phyloP scores from a whole-genome alignment of 1,140 invertebrate species.

The Anoplophora glabripennis region DNA sequence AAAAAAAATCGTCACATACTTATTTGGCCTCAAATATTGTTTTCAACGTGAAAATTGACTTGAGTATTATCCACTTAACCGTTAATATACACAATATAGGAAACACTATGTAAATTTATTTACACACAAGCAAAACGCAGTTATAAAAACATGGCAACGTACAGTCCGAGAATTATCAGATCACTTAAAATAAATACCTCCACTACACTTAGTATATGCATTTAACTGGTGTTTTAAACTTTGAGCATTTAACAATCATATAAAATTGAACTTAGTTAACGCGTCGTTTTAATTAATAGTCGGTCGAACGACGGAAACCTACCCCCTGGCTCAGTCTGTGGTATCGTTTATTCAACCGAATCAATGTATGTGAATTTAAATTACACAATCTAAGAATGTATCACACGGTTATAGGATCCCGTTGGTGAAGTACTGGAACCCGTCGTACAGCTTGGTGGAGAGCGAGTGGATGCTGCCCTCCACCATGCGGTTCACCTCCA shows the following conservation, averaged over 20 bases:
- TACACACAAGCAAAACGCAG: constrained; percentile 10
- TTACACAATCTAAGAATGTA: constrained; percentile 11
- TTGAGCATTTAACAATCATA: constrained; percentile 13
- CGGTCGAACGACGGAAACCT: no score
- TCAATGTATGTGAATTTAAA: background rate
- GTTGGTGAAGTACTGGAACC: constrained; percentile 99
- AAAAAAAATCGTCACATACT: constrained; percentile 14
- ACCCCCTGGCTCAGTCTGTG: background rate
- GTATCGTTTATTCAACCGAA: background rate
- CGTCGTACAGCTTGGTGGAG: constrained; percentile 97
- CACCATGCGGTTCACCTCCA: constrained; percentile 89
- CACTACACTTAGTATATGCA: background rate
- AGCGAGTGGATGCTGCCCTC: constrained; percentile 92
- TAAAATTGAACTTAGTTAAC: background rate
- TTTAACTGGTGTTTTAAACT: constrained; percentile 5
- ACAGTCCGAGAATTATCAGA: background rate
- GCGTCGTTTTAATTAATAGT: no score
- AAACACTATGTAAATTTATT: constrained; percentile 11
- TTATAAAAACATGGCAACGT: constrained; percentile 1
- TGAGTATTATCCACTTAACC: constrained; percentile 16
- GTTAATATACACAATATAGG: constrained; percentile 16
- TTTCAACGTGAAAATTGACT: constrained; percentile 16
- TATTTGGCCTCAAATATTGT: constrained; percentile 19
- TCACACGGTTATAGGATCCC: constrained; percentile 71
- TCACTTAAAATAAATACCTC: background rate